Evolutionary conservation across 2,888 invertebrate genomes (phyloP).

Genomic region (Nymphalis urticae): DNA sequence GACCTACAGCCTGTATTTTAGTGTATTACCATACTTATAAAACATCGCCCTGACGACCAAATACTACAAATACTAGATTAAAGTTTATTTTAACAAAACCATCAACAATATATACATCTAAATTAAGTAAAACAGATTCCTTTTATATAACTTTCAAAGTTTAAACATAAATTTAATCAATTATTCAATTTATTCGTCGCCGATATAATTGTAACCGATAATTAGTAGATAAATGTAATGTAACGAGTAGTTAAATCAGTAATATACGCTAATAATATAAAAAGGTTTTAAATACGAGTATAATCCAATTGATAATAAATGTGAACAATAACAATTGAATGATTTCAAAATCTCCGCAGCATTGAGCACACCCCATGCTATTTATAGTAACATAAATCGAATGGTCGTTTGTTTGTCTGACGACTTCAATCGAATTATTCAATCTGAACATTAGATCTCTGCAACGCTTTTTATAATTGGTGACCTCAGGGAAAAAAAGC

Average conservation of each 20-base stretch:
- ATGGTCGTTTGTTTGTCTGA: conserved; percentile 29
- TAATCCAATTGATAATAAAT: neutral
- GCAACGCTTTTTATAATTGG: conserved; percentile 30
- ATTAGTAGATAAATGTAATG: too few species aligned
- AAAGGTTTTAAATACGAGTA: neutral
- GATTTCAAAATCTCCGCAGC: conserved; percentile 15
- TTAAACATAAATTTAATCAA: too few species aligned
- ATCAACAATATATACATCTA: too few species aligned
- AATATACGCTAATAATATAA: neutral
- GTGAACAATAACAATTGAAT: neutral
- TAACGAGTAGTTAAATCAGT: too few species aligned
- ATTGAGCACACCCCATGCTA: conserved; percentile 21
- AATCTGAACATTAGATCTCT: conserved; percentile 30
- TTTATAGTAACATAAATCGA: conserved; percentile 26
- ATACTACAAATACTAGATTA: too few species aligned
- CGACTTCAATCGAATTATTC: conserved; percentile 35
- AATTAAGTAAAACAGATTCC: too few species aligned
- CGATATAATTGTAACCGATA: too few species aligned
- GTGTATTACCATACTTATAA: neutral
- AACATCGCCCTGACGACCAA: too few species aligned
- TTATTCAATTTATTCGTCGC: too few species aligned
- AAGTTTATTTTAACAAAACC: too few species aligned
- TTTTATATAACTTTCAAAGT: too few species aligned
- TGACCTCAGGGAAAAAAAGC: conserved; percentile 30
- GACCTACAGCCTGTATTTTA: conserved; percentile 22